Evolutionary conservation across 53 echinoderm and acorn worm species (phyloP).

Genomic region (Antedon mediterranea): DNA sequence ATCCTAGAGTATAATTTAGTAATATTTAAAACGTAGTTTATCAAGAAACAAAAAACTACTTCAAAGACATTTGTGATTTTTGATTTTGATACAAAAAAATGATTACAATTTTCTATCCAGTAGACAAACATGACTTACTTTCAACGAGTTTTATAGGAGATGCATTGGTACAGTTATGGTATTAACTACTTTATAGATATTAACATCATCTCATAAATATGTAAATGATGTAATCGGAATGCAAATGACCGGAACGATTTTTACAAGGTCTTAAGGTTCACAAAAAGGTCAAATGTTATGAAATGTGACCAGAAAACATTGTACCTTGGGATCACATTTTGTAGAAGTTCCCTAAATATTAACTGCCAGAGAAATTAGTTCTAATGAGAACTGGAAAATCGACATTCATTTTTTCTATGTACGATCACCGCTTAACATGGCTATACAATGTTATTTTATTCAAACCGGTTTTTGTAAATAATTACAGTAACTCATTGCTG

Average conservation of each 20-base stretch:
- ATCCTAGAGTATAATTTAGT: too few relatives aligned
- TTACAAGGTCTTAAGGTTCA: not conserved
- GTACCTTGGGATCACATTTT: not conserved
- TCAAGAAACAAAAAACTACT: too few relatives aligned
- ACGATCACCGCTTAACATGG: not conserved
- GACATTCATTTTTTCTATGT: not conserved
- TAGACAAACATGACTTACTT: too few relatives aligned
- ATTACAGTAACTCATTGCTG: too few relatives aligned
- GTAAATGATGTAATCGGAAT: not conserved
- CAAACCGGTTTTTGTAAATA: too few relatives aligned
- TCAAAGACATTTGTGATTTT: too few relatives aligned
- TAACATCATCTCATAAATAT: not conserved
- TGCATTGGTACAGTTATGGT: too few relatives aligned
- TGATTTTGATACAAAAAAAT: too few relatives aligned
- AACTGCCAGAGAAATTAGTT: not conserved
- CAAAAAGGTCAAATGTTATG: not conserved
- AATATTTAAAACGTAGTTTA: too few relatives aligned
- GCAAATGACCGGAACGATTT: not conserved
- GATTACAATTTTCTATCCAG: too few relatives aligned
- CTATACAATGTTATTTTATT: not conserved
- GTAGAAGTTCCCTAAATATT: not conserved
- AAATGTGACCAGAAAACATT: not conserved
- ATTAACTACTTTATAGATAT: too few relatives aligned
- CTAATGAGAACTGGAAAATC: not conserved
- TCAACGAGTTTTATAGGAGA: too few relatives aligned